Conservation (phyloP, 2,113 vertebrate species). For the Panthera uncia region DNA sequence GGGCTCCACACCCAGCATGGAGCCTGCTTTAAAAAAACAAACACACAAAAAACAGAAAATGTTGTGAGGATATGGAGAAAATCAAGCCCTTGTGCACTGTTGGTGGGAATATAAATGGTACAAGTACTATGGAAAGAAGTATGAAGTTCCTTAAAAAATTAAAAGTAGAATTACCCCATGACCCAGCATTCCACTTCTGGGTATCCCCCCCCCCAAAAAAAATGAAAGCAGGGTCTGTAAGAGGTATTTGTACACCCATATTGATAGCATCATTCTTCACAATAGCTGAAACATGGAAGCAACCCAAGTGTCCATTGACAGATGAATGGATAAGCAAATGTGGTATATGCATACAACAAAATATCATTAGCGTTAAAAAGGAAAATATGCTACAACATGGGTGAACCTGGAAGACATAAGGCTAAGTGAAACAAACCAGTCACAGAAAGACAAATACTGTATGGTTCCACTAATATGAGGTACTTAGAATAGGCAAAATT, state of each 20-base stretch:
- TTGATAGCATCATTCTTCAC: not conserved
- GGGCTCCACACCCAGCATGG: too few relatives aligned
- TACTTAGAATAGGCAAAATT: not conserved
- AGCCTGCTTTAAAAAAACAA: too few relatives aligned
- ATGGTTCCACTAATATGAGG: not conserved
- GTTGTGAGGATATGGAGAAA: not conserved
- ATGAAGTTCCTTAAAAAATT: not conserved
- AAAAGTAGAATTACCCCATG: not conserved
- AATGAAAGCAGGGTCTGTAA: not conserved
- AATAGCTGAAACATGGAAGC: not conserved
- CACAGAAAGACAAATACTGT: not conserved
- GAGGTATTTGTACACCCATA: not conserved
- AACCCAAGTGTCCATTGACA: not conserved
- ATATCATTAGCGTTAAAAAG: not conserved
- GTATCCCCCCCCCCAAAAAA: not conserved
- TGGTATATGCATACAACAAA: not conserved
- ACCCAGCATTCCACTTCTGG: not conserved
- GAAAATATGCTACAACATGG: not conserved
- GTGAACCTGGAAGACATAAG: not conserved
- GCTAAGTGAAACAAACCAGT: not conserved
- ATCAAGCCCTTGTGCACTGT: not conserved
- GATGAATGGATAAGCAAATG: not conserved
- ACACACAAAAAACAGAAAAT: too few relatives aligned
- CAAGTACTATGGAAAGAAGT: not conserved
- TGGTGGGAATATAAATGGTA: not conserved